Base-by-base conservation (phyloP, 1,140 invertebrate species). In the Brachionus rotundiformis region DNA sequence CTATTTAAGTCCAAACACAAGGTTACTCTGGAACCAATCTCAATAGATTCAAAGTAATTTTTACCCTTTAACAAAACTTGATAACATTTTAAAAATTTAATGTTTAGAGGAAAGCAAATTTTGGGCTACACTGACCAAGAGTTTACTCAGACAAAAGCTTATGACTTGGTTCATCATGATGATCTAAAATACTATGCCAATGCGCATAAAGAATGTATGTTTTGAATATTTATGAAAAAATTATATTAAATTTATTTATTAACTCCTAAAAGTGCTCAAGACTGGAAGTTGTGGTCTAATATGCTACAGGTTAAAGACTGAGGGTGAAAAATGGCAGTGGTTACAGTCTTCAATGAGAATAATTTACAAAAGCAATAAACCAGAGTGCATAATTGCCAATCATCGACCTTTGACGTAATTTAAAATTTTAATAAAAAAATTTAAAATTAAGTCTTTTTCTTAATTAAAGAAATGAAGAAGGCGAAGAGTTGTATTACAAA, bases 1-100 rank as follows among this genome's bases (percentile, higher is more conserved):
- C 96, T 97, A 92, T 98, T 99, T 89, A 98, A 98, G 89, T 96
- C 94, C 86, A 98, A 98, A 90, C 97, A 98, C 90, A 98, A 98
- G 87, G 91, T 99, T 75, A 96, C 98, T 89, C 91, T 99, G 27
- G 92, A 93, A 65, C 91, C 98, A 41, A 93, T 98, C 63, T 97
- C 95, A 3, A 98, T 99, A 94, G 97, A 99, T 89, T 94, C 94
- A 90, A 92, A 93, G 93, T 94, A 87, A 41, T 59, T 54, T 39
- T 36, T 73, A n/a, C n/a, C n/a, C n/a, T 29, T 54, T 19, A 0
- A 49, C 3, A 54, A 19, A n/a, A 11, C 71, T 63, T 82, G 16
- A 82, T 10, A 36, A n/a, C 4, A 84, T 83, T 87, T 82, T 85
- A 90, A 89, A 65, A 4, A 4, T 41, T 41, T 41, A 2, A 5